Evolutionary conservation across 1,140 invertebrate genomes (phyloP).

Genomic region (Oryzaephilus surinamensis): DNA sequence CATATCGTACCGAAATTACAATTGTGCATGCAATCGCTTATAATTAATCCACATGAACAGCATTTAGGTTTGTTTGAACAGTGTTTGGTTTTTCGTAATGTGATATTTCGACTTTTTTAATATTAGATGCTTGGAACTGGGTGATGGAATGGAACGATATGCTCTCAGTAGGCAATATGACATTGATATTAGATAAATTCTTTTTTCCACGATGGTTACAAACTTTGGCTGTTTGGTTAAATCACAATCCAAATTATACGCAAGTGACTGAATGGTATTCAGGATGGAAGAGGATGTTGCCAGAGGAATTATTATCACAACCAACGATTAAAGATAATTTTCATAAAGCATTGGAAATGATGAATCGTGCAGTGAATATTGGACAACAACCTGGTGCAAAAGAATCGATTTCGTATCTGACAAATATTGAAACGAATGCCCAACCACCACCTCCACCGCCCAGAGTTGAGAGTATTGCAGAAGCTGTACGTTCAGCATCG

Average conservation of each 20-base stretch:
- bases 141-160: slow-evolving; percentile 80
- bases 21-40: slow-evolving; percentile 53
- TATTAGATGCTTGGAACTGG: slow-evolving; percentile 51
- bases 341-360: slow-evolving; percentile 81
- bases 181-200: slow-evolving; percentile 62
- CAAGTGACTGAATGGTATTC: slow-evolving; percentile 82
- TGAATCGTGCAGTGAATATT: slow-evolving; percentile 68
- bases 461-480: slow-evolving; percentile 44
- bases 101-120: slow-evolving; percentile 2
- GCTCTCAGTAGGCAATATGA: slow-evolving; percentile 58
- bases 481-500: slow-evolving; percentile 45
- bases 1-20: slow-evolving; percentile 89
- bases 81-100: not conserved
- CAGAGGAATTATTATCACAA: slow-evolving; percentile 53
- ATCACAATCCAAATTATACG: slow-evolving; percentile 67
- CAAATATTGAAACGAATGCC: slow-evolving; percentile 43
- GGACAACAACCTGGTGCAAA: slow-evolving; percentile 44
- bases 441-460: slow-evolving; percentile 45
- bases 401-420: slow-evolving; percentile 47
- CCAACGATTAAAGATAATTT: slow-evolving; percentile 65
- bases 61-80: slow-evolving; percentile 45
- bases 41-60: slow-evolving; percentile 81
- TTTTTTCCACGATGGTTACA: slow-evolving; percentile 87
- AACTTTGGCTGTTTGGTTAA: slow-evolving; percentile 68
- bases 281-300: slow-evolving; percentile 76